Conservation (phyloP, 1,140 invertebrate species). For the Drosophila nigromelanica region DNA sequence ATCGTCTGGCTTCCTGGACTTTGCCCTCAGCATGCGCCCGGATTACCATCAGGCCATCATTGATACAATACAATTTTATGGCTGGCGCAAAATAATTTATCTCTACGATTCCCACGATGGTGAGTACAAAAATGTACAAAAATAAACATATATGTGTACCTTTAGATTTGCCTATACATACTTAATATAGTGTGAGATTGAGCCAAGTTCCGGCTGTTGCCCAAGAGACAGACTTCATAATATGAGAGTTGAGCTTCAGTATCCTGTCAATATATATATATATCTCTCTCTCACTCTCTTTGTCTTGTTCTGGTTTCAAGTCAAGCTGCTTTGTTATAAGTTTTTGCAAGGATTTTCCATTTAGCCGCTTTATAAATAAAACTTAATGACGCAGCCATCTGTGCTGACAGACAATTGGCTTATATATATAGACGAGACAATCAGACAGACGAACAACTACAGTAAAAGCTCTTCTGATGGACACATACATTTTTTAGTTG, state of each 20-base stretch:
- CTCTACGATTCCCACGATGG: slow-evolving; percentile 98
- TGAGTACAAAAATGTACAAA: slow-evolving; percentile 85
- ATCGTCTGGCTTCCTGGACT: slow-evolving; percentile 93
- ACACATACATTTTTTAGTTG: too few relatives aligned
- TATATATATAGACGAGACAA: slow-evolving; percentile 20
- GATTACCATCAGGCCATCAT: slow-evolving; percentile 97
- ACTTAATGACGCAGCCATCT: slow-evolving; percentile 75
- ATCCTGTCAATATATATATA: background rate
- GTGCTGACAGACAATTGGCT: slow-evolving; percentile 32
- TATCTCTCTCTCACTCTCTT: slow-evolving; percentile 1
- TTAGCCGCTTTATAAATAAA: slow-evolving; percentile 79
- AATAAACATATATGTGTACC: slow-evolving; percentile 6
- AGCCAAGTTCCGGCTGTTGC: slow-evolving; percentile 19
- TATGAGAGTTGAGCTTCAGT: slow-evolving; percentile 2
- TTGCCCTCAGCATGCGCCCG: slow-evolving; percentile 96
- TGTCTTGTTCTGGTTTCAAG: slow-evolving; percentile 23
- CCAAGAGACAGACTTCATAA: slow-evolving; percentile 35
- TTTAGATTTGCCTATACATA: background rate
- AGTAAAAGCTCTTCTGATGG: too few relatives aligned
- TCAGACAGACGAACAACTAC: background rate
- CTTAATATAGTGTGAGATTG: slow-evolving; percentile 28
- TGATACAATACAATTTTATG: slow-evolving; percentile 95
- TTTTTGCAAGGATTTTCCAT: slow-evolving; percentile 75
- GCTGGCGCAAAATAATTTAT: slow-evolving; percentile 96
- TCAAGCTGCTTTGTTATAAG: slow-evolving; percentile 79